A percentile compares a stretch with the other conserved stretches of the same genome.
These are phyloP conservation scores for Scaptomyza tumidula DNA, from an alignment of 2,888 invertebrate species.

Conservation along the genomic window DNA sequence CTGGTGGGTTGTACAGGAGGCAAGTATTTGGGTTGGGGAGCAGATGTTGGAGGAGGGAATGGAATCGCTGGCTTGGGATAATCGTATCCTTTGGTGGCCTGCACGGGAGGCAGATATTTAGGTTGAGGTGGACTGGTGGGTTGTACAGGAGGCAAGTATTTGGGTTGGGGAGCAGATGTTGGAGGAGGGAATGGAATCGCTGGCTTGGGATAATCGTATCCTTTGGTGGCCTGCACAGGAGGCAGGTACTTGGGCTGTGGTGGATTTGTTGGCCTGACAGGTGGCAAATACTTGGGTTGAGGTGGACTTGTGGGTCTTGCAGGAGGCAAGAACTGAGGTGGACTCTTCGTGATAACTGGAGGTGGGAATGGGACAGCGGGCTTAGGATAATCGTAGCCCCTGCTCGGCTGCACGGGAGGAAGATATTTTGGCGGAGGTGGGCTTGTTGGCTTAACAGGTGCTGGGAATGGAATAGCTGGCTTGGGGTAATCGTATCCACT, in stretches of 20 bases:
- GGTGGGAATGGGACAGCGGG: constrained; percentile 52
- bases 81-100: constrained; percentile 54
- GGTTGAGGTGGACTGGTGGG: constrained; percentile 35
- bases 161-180: constrained; percentile 12
- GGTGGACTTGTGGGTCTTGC: constrained; percentile 25
- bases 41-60: constrained; percentile 47
- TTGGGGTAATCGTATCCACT: constrained; percentile 70
- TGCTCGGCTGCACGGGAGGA: constrained; percentile 35
- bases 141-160: constrained; percentile 41
- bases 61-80: constrained; percentile 65
- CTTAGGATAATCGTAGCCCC: constrained; percentile 69
- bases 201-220: constrained; percentile 68
- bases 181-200: constrained; percentile 53
- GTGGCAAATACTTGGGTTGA: constrained; percentile 34
- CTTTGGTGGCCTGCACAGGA: constrained; percentile 50
- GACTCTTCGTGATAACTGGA: constrained; percentile 27
- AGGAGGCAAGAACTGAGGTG: constrained; percentile 55
- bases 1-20: constrained; percentile 45
- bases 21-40: constrained; percentile 54
- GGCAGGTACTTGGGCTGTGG: constrained; percentile 53
- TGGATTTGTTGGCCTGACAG: constrained; percentile 34
- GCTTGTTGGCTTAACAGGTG: constrained; percentile 35
- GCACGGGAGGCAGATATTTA: constrained; percentile 57
- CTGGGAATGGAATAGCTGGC: constrained; percentile 52
- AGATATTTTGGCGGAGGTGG: constrained; percentile 43